Conservation (phyloP, 1,140 invertebrate species). For the Heliconius nattereri region DNA sequence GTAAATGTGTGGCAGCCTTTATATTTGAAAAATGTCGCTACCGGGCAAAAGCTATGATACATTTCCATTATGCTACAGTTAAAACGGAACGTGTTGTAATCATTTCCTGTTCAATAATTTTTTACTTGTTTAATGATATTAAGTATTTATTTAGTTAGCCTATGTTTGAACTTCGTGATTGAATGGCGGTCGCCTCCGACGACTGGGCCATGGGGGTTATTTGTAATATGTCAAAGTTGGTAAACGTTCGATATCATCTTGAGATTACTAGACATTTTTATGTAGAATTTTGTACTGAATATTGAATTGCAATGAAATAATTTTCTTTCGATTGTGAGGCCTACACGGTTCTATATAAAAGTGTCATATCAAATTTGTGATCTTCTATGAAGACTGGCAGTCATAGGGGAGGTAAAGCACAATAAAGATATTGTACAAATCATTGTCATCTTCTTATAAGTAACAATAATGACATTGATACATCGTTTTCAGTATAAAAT, state of each 20-base stretch:
- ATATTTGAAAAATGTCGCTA: constrained; percentile 40
- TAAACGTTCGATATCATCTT: constrained; percentile 32
- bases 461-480: constrained; percentile 22
- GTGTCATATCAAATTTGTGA: constrained; percentile 45
- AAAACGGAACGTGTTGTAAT: constrained; percentile 51
- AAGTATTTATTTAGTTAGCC: constrained; percentile 79
- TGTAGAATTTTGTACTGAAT: constrained; percentile 28
- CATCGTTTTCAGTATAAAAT: constrained; percentile 5
- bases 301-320: not conserved
- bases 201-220: constrained; percentile 5
- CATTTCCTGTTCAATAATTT: constrained; percentile 62
- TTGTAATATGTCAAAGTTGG: constrained; percentile 22
- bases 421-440: constrained; percentile 76
- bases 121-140: constrained; percentile 74
- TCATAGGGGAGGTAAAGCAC: constrained; percentile 58
- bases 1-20: constrained; percentile 32
- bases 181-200: not conserved
- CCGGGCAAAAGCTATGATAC: constrained; percentile 46
- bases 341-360: constrained; percentile 33
- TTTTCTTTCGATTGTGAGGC: not conserved
- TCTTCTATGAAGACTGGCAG: constrained; percentile 68
- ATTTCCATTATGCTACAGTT: constrained; percentile 58
- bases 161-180: constrained; percentile 44
- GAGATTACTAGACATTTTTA: constrained; percentile 38
- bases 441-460: constrained; percentile 32